Conservation (phyloP, 2,113 vertebrate genomes). For the Sinocyclocheilus maitianheensis region DNA sequence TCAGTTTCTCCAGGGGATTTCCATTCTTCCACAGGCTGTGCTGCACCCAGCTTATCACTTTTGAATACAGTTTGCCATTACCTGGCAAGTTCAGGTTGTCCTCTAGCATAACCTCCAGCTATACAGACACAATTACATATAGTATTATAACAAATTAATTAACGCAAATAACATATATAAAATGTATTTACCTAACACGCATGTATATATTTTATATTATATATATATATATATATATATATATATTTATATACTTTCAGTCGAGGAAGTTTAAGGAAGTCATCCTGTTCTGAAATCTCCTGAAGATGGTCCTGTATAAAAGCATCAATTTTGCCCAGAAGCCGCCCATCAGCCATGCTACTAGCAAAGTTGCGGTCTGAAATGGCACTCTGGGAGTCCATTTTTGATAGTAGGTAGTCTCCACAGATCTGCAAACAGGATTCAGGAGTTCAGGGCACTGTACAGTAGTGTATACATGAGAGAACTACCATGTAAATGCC, state of each 20-base stretch:
- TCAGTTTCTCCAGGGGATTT: slow-evolving; percentile 89
- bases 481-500: not conserved
- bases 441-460: not conserved
- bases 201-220: no score
- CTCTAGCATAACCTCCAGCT: slow-evolving; percentile 98
- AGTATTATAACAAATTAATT: not conserved
- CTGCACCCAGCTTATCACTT: slow-evolving; percentile 99
- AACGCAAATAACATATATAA: not conserved
- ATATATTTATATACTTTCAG: slow-evolving; percentile 84
- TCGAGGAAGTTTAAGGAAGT: slow-evolving; percentile 96
- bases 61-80: slow-evolving; percentile 96
- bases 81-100: slow-evolving; percentile 93
- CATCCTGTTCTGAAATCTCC: slow-evolving; percentile 92
- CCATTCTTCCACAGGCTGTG: slow-evolving; percentile 95
- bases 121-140: slow-evolving; percentile 45
- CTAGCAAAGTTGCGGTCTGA: slow-evolving; percentile 94
- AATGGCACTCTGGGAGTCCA: slow-evolving; percentile 82
- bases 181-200: no score
- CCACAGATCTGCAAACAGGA: slow-evolving; percentile 85
- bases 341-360: slow-evolving; percentile 85
- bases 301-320: slow-evolving; percentile 95
- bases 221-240: no score
- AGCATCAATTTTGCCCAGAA: slow-evolving; percentile 87
- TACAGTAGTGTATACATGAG: not conserved
- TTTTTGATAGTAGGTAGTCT: slow-evolving; percentile 81